Evolutionary conservation across 1,140 invertebrate genomes (phyloP).

Genomic region (Heliconius hewitsoni): DNA sequence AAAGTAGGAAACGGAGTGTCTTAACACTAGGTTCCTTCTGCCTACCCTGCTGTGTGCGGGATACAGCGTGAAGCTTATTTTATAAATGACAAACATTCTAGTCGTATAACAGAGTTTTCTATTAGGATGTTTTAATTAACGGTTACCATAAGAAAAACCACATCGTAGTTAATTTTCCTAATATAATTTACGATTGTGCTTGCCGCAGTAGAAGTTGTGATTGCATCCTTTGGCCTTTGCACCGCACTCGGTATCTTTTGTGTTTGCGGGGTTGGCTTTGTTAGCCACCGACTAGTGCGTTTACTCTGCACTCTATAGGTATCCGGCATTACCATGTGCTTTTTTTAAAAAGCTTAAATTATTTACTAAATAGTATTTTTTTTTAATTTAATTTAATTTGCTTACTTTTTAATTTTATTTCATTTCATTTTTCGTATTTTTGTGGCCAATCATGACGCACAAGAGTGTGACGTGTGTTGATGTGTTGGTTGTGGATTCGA

Average conservation of each 20-base stretch:
- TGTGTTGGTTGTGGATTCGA: too few relatives aligned
- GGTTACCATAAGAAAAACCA: background rate
- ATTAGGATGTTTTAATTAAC: background rate
- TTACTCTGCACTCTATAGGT: slow-evolving; percentile 46
- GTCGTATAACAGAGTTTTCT: background rate
- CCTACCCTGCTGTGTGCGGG: too few relatives aligned
- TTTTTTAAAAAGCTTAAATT: background rate
- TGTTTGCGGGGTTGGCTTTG: slow-evolving; percentile 61
- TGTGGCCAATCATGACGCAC: too few relatives aligned
- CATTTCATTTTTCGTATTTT: too few relatives aligned
- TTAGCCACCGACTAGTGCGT: slow-evolving; percentile 42
- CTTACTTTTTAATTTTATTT: too few relatives aligned
- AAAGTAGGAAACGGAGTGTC: too few relatives aligned
- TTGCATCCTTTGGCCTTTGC: slow-evolving; percentile 59
- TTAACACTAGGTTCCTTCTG: too few relatives aligned
- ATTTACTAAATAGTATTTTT: too few relatives aligned
- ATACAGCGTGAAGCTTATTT: too few relatives aligned
- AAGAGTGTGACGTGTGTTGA: too few relatives aligned
- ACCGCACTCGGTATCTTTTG: slow-evolving; percentile 62
- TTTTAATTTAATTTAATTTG: too few relatives aligned
- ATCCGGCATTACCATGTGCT: slow-evolving; percentile 9
- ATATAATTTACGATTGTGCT: slow-evolving; percentile 36
- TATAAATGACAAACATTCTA: background rate
- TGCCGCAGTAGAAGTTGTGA: slow-evolving; percentile 58
- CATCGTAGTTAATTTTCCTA: slow-evolving; percentile 30